Conservation (phyloP, 92 coral and sea anemone genomes). For the Phenganax subtilis region DNA sequence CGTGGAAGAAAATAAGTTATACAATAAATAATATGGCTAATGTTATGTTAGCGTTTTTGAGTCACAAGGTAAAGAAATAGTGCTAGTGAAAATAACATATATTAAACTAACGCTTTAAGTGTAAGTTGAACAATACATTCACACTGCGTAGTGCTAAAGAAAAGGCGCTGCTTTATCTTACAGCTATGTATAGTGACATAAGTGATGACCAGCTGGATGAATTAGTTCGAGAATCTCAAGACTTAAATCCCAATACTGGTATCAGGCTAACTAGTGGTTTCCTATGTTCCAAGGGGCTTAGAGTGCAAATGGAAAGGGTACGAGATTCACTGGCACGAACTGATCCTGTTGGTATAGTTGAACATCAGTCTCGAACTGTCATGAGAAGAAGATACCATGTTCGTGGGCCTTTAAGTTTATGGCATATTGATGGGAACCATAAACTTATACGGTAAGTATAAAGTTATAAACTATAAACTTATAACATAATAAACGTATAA, state of each 20-base stretch:
- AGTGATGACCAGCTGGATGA: background rate
- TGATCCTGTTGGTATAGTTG: slow-evolving; percentile 55
- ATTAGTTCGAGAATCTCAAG: background rate
- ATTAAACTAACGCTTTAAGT: no score
- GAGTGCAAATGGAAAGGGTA: no score
- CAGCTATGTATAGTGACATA: background rate
- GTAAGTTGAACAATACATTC: no score
- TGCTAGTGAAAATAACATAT: no score
- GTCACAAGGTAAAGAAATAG: no score
- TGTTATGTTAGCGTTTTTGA: no score
- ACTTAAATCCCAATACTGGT: background rate
- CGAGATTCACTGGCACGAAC: slow-evolving; percentile 54
- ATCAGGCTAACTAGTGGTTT: background rate
- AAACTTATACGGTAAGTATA: slow-evolving; percentile 60
- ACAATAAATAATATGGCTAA: no score
- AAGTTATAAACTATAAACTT: no score
- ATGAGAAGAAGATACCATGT: slow-evolving; percentile 54
- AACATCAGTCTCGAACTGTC: slow-evolving; percentile 51
- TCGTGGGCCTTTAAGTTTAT: slow-evolving; percentile 49
- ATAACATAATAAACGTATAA: no score
- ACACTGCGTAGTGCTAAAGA: background rate
- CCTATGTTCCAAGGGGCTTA: no score
- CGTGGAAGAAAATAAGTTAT: no score
- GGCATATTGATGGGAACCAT: slow-evolving; percentile 61
- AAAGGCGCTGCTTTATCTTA: background rate